These are phyloP conservation scores for Synanthedon andrenaeformis DNA, from an alignment of 2,888 invertebrate species.

Conservation along the genomic window DNA sequence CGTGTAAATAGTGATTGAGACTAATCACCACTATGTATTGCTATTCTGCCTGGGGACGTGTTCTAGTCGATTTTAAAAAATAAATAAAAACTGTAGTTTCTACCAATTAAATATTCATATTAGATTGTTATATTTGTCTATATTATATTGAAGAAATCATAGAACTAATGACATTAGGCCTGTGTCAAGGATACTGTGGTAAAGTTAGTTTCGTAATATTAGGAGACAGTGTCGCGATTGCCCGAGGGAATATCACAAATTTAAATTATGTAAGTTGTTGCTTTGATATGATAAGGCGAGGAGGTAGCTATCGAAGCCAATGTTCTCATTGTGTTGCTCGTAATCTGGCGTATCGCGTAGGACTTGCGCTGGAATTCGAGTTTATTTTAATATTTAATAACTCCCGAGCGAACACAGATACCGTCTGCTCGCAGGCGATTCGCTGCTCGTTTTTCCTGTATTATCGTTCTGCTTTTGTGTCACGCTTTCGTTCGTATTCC, in stretches of 20 bases:
- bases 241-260: constrained; percentile 29
- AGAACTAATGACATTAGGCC: not conserved
- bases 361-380: constrained; percentile 66
- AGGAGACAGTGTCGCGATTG: constrained; percentile 13
- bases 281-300: constrained; percentile 59
- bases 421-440: constrained; percentile 57
- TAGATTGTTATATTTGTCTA: no score
- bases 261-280: constrained; percentile 55
- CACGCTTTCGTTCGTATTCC: constrained; percentile 57
- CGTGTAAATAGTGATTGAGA: no score
- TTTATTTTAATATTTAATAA: constrained; percentile 71
- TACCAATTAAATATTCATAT: not conserved
- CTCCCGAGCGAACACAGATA: constrained; percentile 58
- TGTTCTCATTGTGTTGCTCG: constrained; percentile 62
- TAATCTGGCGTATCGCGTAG: constrained; percentile 64
- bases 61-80: not conserved
- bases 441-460: constrained; percentile 57
- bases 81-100: constrained; percentile 7
- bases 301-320: constrained; percentile 42
- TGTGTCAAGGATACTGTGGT: not conserved
- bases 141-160: no score
- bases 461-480: constrained; percentile 64
- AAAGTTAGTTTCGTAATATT: no score
- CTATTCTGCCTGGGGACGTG: no score
- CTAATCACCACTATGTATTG: no score